phyloP scores from a whole-genome alignment of 2,797 vertebrate genomes.

The Gallinago stenura region DNA sequence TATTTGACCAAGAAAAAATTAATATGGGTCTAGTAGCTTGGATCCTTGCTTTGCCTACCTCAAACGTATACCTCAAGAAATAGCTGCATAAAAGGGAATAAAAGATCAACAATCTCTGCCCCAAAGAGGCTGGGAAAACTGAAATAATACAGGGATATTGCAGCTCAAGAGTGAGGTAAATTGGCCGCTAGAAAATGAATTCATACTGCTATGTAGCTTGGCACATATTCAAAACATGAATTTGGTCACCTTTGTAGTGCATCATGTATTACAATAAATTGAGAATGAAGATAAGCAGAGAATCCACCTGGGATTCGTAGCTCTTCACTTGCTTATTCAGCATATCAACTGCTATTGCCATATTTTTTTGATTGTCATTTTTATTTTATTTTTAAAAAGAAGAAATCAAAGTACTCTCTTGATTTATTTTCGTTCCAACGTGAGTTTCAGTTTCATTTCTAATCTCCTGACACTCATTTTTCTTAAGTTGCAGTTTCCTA shows the following conservation, averaged over 20 bases:
- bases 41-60: background rate
- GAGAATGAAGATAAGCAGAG: slow-evolving; percentile 1
- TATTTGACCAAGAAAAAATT: background rate
- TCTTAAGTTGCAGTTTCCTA: background rate
- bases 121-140: background rate
- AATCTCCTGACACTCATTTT: background rate
- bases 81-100: background rate
- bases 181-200: background rate
- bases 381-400: slow-evolving; percentile 44
- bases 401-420: background rate
- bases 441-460: slow-evolving; percentile 10
- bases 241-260: background rate
- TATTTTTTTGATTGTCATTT: background rate
- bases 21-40: background rate
- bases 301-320: background rate
- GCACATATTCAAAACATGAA: background rate
- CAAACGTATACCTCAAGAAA: background rate
- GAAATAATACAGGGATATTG: background rate
- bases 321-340: slow-evolving; percentile 19
- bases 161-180: background rate
- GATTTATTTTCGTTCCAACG: slow-evolving; percentile 16
- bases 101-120: background rate
- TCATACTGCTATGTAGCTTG: background rate
- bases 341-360: background rate
- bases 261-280: background rate